phyloP scores from a whole-genome alignment of 2,113 vertebrate genomes.

The Thamnaconus septentrionalis region DNA sequence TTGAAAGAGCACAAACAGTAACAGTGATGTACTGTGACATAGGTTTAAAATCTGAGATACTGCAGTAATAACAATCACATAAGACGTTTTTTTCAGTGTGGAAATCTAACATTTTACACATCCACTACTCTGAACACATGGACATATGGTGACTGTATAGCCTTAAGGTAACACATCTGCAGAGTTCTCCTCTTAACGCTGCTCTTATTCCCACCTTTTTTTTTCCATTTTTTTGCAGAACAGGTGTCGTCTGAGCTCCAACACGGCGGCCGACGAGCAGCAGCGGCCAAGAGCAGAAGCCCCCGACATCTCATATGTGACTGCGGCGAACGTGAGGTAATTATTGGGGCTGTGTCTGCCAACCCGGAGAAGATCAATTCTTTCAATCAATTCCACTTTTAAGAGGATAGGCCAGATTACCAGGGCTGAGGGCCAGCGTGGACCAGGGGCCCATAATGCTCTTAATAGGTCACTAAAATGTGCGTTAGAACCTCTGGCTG shows the following conservation, averaged over 20 bases:
- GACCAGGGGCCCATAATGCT: conserved; percentile 69
- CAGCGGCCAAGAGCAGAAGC: conserved; percentile 37
- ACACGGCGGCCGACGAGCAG: conserved; percentile 29
- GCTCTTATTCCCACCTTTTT: conserved; percentile 24
- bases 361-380: conserved; percentile 75
- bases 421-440: conserved; percentile 57
- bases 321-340: conserved; percentile 74
- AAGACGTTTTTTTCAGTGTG: no score
- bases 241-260: conserved; percentile 18
- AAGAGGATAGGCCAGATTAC: conserved; percentile 78
- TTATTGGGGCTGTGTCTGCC: conserved; percentile 72
- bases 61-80: no score
- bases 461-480: conserved; percentile 79
- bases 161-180: background rate
- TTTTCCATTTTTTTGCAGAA: background rate
- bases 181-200: conserved; percentile 15
- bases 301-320: conserved; percentile 73
- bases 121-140: no score
- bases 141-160: background rate
- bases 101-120: no score
- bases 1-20: no score
- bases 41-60: no score
- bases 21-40: no score
- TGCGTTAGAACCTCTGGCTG: conserved; percentile 67
- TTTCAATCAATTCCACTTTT: conserved; percentile 80